These are phyloP conservation scores for Gymnoscopelus microlampas DNA, from an alignment of 2,797 vertebrate species.

Conservation along the genomic window DNA sequence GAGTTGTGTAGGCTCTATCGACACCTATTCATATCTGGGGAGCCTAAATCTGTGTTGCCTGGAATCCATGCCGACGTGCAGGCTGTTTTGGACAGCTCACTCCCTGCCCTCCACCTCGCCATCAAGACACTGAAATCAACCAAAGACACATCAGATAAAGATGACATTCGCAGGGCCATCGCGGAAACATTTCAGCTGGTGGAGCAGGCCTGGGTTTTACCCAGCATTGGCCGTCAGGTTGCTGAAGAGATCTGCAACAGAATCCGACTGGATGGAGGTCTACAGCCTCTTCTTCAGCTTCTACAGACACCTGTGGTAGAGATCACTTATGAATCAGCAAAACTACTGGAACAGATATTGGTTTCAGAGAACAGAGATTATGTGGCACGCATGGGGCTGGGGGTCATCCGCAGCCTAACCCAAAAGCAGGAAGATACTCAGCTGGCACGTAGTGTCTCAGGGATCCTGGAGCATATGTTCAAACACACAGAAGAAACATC, in stretches of 20 bases:
- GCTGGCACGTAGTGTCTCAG: constrained; percentile 88
- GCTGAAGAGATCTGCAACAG: constrained; percentile 93
- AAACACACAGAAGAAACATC: constrained; percentile 98
- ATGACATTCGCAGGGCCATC: constrained; percentile 81
- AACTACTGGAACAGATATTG: constrained; percentile 95
- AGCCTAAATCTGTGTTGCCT: constrained; percentile 82
- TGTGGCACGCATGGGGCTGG: constrained; percentile 91
- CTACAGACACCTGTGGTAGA: constrained; percentile 86
- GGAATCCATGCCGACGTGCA: constrained; percentile 83
- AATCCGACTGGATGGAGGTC: constrained; percentile 92
- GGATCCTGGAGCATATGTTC: constrained; percentile 99
- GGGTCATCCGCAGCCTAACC: constrained; percentile 91
- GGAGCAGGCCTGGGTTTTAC: constrained; percentile 94
- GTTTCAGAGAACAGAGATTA: constrained; percentile 97
- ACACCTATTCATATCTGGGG: constrained; percentile 75
- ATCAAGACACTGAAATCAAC: constrained; percentile 80
- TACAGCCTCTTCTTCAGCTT: constrained; percentile 90
- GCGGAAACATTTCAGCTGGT: constrained; percentile 89
- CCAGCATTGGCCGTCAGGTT: constrained; percentile 90
- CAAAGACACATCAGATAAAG: constrained; percentile 56
- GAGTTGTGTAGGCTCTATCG: constrained; percentile 85
- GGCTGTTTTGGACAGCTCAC: constrained; percentile 81
- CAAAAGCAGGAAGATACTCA: constrained; percentile 88
- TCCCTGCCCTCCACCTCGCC: constrained; percentile 86
- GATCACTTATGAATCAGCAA: constrained; percentile 90